Evolutionary conservation across 2,113 vertebrate genomes (phyloP).

Genomic region (Apteryx owenii): DNA sequence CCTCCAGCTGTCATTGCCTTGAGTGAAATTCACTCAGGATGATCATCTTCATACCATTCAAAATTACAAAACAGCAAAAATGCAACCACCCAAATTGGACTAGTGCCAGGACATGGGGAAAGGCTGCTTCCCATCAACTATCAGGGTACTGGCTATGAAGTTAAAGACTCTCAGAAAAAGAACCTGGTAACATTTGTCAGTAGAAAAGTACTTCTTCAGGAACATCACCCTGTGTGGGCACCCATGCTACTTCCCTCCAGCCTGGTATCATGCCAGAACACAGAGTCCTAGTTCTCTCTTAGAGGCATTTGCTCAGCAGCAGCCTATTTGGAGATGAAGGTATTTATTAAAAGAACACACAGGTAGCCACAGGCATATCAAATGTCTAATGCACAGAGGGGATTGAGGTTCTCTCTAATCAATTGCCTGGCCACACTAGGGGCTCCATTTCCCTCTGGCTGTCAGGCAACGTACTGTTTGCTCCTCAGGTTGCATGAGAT

Average conservation of each 20-base stretch:
- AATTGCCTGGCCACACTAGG: not conserved
- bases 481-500: not conserved
- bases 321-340: not conserved
- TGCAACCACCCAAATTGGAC: not conserved
- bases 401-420: not conserved
- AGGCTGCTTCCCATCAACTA: not conserved
- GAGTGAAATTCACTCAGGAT: not conserved
- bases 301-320: not conserved
- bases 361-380: not conserved
- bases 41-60: fast-evolving
- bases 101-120: too few relatives aligned
- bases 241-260: not conserved
- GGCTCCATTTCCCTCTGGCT: too few relatives aligned
- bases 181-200: not conserved
- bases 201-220: not conserved
- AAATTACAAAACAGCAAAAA: not conserved
- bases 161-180: not conserved
- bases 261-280: not conserved
- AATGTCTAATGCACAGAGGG: not conserved
- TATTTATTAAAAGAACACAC: not conserved
- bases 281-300: not conserved
- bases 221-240: not conserved
- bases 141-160: not conserved
- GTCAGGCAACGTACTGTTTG: fast-evolving
- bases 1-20: not conserved